phyloP scores from a whole-genome alignment of 2,888 invertebrate genomes.

The Anoplius nigerrimus region DNA sequence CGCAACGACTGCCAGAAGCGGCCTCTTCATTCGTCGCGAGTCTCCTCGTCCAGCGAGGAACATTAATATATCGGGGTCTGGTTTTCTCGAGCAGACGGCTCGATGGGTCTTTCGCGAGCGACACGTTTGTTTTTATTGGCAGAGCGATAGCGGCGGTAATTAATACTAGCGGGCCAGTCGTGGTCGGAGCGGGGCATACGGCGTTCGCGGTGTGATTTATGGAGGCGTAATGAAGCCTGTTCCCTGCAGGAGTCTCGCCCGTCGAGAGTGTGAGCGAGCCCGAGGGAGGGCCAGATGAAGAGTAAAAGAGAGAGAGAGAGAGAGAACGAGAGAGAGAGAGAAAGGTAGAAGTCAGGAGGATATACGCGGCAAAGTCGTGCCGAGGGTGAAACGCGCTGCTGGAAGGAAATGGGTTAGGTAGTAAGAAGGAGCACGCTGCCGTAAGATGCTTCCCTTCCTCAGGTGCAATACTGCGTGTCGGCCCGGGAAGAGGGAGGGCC shows the following conservation, averaged over 20 bases:
- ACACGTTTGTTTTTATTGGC: slow-evolving; percentile 44
- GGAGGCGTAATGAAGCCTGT: slow-evolving; percentile 60
- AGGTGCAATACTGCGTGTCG: slow-evolving; percentile 49
- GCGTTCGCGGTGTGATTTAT: slow-evolving; percentile 57
- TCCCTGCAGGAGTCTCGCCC: slow-evolving; percentile 47
- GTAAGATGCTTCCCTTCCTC: slow-evolving; percentile 25
- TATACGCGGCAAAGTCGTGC: not conserved
- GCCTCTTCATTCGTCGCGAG: too few relatives aligned
- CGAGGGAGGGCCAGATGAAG: too few relatives aligned
- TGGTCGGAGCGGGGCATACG: slow-evolving; percentile 36
- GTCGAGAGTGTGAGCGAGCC: too few relatives aligned
- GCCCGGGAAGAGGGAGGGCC: slow-evolving; percentile 13
- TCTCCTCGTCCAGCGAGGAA: too few relatives aligned
- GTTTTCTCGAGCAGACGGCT: not conserved
- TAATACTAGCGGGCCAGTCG: slow-evolving; percentile 51
- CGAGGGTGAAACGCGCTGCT: not conserved
- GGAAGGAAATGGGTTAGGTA: not conserved
- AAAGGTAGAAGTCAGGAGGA: not conserved
- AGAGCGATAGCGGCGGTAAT: slow-evolving; percentile 46
- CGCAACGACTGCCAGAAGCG: too few relatives aligned
- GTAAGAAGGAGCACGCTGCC: slow-evolving; percentile 3
- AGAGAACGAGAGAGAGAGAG: not conserved
- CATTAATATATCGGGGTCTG: too few relatives aligned
- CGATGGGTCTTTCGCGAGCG: slow-evolving; percentile 17
- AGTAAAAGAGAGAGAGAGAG: slow-evolving; percentile 30